Conservation (phyloP, 2,113 vertebrate genomes). For the Datnioides undecimradiatus region DNA sequence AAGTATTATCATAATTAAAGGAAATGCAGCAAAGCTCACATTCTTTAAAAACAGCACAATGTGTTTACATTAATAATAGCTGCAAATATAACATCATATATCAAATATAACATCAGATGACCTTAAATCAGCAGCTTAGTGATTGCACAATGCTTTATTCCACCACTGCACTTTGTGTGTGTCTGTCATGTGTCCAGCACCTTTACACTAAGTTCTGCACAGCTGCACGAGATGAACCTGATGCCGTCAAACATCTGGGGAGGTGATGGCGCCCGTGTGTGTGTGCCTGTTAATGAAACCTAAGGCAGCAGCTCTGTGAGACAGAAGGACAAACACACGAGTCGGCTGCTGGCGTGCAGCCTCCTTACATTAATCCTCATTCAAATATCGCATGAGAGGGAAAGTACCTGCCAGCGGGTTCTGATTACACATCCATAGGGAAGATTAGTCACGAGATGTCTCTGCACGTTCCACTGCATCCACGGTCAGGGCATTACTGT, state of each 20-base stretch:
- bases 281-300: neutral
- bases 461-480: neutral
- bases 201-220: neutral
- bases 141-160: no score
- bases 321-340: neutral
- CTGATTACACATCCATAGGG: conserved; percentile 31
- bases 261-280: neutral
- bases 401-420: conserved; percentile 6
- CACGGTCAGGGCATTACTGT: neutral
- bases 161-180: neutral
- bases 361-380: conserved; percentile 37
- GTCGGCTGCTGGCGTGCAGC: conserved; percentile 16
- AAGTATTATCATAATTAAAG: no score
- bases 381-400: conserved; percentile 26
- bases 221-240: neutral
- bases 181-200: no score
- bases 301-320: neutral
- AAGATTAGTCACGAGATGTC: conserved; percentile 20
- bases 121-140: no score
- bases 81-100: no score
- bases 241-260: neutral
- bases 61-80: no score
- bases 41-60: no score
- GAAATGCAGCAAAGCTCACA: no score
- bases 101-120: no score